Conservation (phyloP, 1,140 invertebrate species). For the Pristionchus pacificus region DNA sequence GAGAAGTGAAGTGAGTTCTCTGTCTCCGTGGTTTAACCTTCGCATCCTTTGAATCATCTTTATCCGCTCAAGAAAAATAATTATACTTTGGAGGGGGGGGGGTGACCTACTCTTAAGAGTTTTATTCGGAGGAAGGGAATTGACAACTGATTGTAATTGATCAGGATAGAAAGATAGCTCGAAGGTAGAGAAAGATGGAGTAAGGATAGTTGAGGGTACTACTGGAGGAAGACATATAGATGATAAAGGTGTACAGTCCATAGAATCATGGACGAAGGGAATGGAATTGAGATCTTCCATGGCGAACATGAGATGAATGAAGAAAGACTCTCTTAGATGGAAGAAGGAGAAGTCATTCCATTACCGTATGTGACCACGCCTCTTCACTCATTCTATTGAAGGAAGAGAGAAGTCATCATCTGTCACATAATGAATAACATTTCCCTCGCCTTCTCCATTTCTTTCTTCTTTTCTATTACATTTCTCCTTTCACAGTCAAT, state of each 20-base stretch:
- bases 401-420: too few relatives aligned
- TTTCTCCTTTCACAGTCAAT: too few relatives aligned
- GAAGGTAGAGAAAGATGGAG: background rate
- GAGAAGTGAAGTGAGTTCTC: constrained; percentile 53
- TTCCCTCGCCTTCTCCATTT: too few relatives aligned
- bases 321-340: too few relatives aligned
- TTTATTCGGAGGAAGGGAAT: constrained; percentile 1
- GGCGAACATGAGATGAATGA: too few relatives aligned
- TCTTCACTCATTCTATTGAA: too few relatives aligned
- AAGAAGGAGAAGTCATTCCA: too few relatives aligned
- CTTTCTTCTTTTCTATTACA: too few relatives aligned
- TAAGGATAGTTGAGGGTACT: background rate
- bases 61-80: background rate
- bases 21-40: constrained; percentile 43
- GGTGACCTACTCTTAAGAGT: constrained; percentile 1
- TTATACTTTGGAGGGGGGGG: constrained; percentile 15
- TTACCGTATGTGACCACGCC: too few relatives aligned
- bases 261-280: background rate
- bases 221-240: background rate
- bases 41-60: background rate
- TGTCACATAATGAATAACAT: too few relatives aligned
- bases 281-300: too few relatives aligned
- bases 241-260: background rate
- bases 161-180: background rate
- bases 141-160: background rate